Base-by-base conservation (phyloP, 2,888 invertebrate genomes). In the Acronicta leporina region DNA sequence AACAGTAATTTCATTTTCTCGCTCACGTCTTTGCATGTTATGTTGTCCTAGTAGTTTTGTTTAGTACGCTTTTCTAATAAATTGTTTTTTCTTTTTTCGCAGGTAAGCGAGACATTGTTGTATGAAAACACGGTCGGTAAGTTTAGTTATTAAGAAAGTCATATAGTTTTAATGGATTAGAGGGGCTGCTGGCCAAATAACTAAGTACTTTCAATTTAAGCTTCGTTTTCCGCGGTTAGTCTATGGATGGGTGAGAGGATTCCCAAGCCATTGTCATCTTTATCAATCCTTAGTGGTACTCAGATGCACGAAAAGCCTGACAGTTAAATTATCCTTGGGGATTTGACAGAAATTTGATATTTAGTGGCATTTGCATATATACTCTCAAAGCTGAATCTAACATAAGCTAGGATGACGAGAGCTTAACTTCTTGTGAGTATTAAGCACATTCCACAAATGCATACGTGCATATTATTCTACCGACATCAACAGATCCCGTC, bases 71-170 rank as follows among this genome's bases (percentile, higher is more conserved):
- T 68, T 74, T 55, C 47, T 60, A 63, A 69, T 64, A 62, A 55
- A 64, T 6, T 65, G 73, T 46, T 43, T 61, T 62, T 68, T 68
- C 65, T 73, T 66, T 75, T 75, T 77, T 85, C 87, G n/a, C 89
- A 90, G 90, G 90, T 90, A 90, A 88, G 87, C 80, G 61, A 78
- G 54, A 63, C 73, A 55, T 75, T 79, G 54, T 68, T 72, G 9
- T 46, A 25, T 13, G 7, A 52, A 20, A 49, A 59, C 48, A 49
- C 30, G 41, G 16, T 20, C 13, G 59, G 75, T 76, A 69, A 78
- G 79, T 76, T 57, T 38, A 47, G 25, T 33, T 0, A 16, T 47
- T 30, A 45, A 56, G 14, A 20, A 35, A 45, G 14, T 5, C 2
- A 5, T n/a, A 35, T 7, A 38, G 6, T n/a, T n/a, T 13, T 0